These are phyloP conservation scores for Cactoblastis cactorum DNA, from an alignment of 2,888 invertebrate species.

Conservation along the genomic window DNA sequence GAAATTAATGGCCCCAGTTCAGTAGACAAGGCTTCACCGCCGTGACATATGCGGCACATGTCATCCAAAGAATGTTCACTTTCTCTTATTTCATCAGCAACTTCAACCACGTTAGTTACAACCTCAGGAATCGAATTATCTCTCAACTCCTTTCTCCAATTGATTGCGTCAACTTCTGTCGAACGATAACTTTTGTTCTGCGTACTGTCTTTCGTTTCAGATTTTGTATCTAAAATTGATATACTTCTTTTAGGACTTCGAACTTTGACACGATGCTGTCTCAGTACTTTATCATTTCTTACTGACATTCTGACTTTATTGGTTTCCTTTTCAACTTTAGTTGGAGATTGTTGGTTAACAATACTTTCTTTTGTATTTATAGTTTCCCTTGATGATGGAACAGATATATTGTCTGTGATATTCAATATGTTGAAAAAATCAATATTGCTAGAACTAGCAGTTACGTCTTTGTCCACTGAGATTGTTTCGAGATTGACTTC, in stretches of 20 bases:
- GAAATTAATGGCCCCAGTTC: conserved; percentile 63
- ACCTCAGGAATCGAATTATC: conserved; percentile 22
- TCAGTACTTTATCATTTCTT: conserved; percentile 42
- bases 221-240: conserved; percentile 27
- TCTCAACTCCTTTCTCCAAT: conserved; percentile 42
- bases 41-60: conserved; percentile 72
- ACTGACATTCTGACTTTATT: conserved; percentile 32
- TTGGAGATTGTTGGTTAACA: background rate
- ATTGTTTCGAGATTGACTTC: conserved; percentile 21
- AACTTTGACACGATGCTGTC: conserved; percentile 58
- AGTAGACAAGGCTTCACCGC: conserved; percentile 47
- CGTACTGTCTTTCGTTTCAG: conserved; percentile 23
- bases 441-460: conserved; percentile 48
- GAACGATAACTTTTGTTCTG: conserved; percentile 17
- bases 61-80: conserved; percentile 56
- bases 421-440: conserved; percentile 33
- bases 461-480: conserved; percentile 46
- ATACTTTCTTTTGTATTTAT: conserved; percentile 8
- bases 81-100: conserved; percentile 30
- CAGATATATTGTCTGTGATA: conserved; percentile 16
- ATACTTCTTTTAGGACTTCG: conserved; percentile 56
- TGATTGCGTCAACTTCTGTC: conserved; percentile 36
- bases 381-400: conserved; percentile 16
- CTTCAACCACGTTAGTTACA: conserved; percentile 22
- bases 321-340: conserved; percentile 15